phyloP scores from a whole-genome alignment of 2,888 invertebrate species.

The Aethes cnicana region DNA sequence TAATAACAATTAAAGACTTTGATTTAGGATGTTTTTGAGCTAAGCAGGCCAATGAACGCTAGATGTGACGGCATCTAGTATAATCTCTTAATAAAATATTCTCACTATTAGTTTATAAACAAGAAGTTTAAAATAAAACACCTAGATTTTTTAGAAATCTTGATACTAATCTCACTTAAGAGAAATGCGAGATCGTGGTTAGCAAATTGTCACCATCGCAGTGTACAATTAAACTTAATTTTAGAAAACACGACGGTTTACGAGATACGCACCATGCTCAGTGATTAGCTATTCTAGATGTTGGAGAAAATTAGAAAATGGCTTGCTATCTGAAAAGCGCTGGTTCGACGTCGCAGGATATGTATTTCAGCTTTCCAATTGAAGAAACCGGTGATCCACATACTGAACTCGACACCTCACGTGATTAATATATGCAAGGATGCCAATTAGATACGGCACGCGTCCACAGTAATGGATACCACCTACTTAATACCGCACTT shows the following conservation, averaged over 20 bases:
- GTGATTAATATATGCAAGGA: conserved; percentile 67
- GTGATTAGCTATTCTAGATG: conserved; percentile 37
- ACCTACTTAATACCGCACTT: conserved; percentile 48
- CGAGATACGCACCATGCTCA: conserved; percentile 46
- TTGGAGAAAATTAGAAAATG: conserved; percentile 64
- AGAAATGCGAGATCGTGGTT: conserved; percentile 21
- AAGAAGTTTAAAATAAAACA: no score
- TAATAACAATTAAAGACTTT: no score
- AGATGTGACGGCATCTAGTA: no score
- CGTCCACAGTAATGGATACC: conserved; percentile 46
- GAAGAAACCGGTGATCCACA: conserved; percentile 53
- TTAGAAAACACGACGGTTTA: conserved; percentile 40
- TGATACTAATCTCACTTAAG: conserved; percentile 21
- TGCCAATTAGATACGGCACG: conserved; percentile 71
- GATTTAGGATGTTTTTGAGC: no score
- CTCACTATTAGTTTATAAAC: no score
- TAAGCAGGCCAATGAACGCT: no score
- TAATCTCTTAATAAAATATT: no score
- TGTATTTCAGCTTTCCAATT: conserved; percentile 62
- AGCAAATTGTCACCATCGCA: conserved; percentile 24
- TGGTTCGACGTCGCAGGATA: conserved; percentile 60
- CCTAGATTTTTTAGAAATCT: conserved; percentile 2
- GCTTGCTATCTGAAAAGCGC: conserved; percentile 61
- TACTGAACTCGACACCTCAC: conserved; percentile 49
- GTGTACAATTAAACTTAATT: conserved; percentile 38